Evolutionary conservation across 1,140 invertebrate genomes (phyloP), one percentile per base, ranked within the genome.

Genomic region (Brachionus asplanchnoidis): DNA sequence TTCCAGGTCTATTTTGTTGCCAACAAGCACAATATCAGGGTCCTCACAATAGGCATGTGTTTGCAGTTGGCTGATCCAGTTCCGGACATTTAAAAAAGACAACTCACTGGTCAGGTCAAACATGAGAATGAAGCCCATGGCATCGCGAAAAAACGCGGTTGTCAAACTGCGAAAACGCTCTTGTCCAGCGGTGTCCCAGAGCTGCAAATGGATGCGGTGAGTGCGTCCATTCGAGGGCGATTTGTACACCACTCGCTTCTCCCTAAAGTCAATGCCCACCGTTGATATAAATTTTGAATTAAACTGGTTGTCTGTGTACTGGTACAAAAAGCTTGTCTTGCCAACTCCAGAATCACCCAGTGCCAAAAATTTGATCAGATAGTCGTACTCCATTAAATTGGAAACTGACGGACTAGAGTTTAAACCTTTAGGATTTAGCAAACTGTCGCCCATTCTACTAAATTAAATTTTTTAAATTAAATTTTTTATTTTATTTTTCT

Each of bases 41-140:
- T 94, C 92, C 87, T 97, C 95, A 88, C 94, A 96, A 88, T 98
- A 95, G 17, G 95, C 95, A 89, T 98, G 96, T 32, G 93, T 94
- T 92, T 96, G 90, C 53, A 98, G 91, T 89, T 98, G 95, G 85
- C 95, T 95, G 88, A 98, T 92, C 97, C 97, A 98, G 90, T 97
- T 96, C 88, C 95, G 92, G 50, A 97, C 95, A 92, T 97, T 95
- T 73, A 97, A 89, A 89, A 98, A 98, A 40, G 95, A 97, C 87
- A 95, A 94, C 91, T 98, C 95, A 91, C 94, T 97, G 84, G 96
- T 97, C 87, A 98, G 91, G 90, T 98, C 97, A 91, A 98, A 98
- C 50, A 98, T 92, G 11, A 98, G 91, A 73, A 98, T 92, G 90
- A 98, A 98, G 23, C 97, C 97, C 96, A 98, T 98, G n/a, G 96